Percentiles rank a stretch among this genome's conserved stretches.
Evolutionary conservation across 1,140 invertebrate species (phyloP).

Genomic region (Lepidurus arcticus): DNA sequence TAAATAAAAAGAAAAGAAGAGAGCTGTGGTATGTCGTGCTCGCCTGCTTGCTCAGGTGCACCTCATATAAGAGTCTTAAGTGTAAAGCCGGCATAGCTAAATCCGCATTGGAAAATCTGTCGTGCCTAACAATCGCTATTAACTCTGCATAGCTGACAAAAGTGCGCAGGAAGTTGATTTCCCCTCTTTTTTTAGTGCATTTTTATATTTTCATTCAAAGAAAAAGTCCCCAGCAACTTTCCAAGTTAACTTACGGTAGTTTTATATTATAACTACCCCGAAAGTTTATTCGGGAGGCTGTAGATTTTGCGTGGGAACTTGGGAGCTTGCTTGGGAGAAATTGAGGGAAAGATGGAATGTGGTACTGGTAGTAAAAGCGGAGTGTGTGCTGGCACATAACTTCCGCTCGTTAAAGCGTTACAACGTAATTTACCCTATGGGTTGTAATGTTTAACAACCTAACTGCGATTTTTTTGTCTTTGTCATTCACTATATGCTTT

Average conservation of each 20-base stretch:
- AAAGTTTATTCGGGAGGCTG: neutral
- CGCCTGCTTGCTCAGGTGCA: constrained; percentile 12
- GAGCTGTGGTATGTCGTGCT: neutral
- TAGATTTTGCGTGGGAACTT: neutral
- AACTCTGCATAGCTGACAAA: neutral
- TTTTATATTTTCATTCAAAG: too few relatives aligned
- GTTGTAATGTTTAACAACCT: neutral
- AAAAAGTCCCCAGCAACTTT: too few relatives aligned
- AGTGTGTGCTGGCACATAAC: neutral
- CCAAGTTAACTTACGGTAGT: too few relatives aligned
- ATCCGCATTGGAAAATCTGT: neutral
- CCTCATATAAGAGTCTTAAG: neutral
- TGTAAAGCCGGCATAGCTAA: neutral
- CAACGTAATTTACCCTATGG: neutral
- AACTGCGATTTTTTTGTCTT: constrained; percentile 6
- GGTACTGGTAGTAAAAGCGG: neutral
- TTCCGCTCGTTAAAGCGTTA: constrained; percentile 14
- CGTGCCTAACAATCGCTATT: neutral
- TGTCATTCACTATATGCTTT: neutral
- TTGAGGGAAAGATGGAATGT: neutral
- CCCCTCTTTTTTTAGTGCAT: neutral
- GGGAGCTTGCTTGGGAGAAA: neutral
- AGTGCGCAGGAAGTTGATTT: neutral
- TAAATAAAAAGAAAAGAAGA: neutral
- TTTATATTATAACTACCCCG: too few relatives aligned